Percentiles rank a stretch among this genome's conserved stretches.
Evolutionary conservation across 2,888 invertebrate species (phyloP).

Genomic region (Elysia crispata): DNA sequence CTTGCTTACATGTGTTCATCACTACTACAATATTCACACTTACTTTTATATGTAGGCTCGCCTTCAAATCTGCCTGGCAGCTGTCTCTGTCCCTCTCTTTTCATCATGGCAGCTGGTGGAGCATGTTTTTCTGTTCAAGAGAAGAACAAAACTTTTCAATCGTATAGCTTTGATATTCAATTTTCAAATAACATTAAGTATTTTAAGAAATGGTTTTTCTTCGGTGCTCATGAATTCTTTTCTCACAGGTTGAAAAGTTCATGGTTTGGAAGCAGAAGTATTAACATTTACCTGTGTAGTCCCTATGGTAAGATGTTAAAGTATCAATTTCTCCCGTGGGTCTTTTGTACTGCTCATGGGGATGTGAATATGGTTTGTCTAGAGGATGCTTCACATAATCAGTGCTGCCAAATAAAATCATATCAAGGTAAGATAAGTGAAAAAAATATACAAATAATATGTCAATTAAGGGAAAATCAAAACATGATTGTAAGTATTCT

Average conservation of each 20-base stretch:
- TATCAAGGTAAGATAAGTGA: too few relatives aligned
- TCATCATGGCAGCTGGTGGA: conserved; percentile 65
- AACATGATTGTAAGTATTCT: too few relatives aligned
- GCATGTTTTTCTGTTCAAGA: conserved; percentile 64
- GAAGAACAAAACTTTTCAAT: background rate
- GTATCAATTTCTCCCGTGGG: conserved; percentile 73
- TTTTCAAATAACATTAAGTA: too few relatives aligned
- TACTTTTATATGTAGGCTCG: conserved; percentile 76
- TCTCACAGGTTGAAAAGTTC: too few relatives aligned
- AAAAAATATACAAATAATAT: too few relatives aligned
- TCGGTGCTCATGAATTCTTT: too few relatives aligned
- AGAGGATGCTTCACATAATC: conserved; percentile 73
- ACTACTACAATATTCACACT: conserved; percentile 49
- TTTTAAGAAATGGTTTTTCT: too few relatives aligned
- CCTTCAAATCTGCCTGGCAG: conserved; percentile 74
- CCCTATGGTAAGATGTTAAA: conserved; percentile 74
- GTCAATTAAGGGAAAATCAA: too few relatives aligned
- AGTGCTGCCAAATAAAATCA: conserved; percentile 61
- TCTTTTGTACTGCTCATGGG: conserved; percentile 67
- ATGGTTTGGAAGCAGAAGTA: too few relatives aligned
- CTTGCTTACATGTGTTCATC: too few relatives aligned
- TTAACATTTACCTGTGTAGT: conserved; percentile 70
- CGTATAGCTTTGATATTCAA: too few relatives aligned
- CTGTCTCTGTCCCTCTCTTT: conserved; percentile 64
- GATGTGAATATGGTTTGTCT: conserved; percentile 66